Conservation (phyloP, 2,888 invertebrate species). For the Fragum sueziense region DNA sequence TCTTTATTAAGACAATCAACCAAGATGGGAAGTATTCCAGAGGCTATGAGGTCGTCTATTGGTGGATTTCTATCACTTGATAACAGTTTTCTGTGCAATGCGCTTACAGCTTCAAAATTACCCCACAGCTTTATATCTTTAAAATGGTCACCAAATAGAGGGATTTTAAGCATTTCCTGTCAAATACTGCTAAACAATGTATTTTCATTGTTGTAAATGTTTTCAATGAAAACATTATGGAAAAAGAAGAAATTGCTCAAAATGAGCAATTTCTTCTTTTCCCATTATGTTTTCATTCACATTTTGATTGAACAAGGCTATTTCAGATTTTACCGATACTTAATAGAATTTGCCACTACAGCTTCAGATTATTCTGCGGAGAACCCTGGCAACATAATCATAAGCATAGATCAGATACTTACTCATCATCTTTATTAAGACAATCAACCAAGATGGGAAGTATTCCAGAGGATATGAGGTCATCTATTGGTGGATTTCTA, state of each 20-base stretch:
- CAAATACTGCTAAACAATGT: too few relatives aligned
- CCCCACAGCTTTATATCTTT: too few relatives aligned
- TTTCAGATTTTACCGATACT: too few relatives aligned
- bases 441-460: slow-evolving; percentile 96
- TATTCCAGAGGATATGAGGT: slow-evolving; percentile 95
- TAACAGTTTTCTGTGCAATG: slow-evolving; percentile 94
- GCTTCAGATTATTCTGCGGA: too few relatives aligned
- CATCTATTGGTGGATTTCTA: slow-evolving; percentile 99
- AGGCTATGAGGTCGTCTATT: slow-evolving; percentile 96
- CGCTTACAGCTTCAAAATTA: too few relatives aligned
- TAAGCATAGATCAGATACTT: too few relatives aligned
- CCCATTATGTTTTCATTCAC: not conserved
- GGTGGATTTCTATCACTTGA: slow-evolving; percentile 99
- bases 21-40: slow-evolving; percentile 97
- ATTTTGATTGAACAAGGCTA: too few relatives aligned
- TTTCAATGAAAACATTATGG: not conserved
- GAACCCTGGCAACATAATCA: too few relatives aligned
- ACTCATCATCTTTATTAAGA: slow-evolving; percentile 92
- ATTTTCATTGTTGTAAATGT: too few relatives aligned
- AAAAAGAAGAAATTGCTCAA: not conserved
- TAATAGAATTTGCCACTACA: too few relatives aligned
- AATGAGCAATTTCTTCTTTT: not conserved
- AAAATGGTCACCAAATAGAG: too few relatives aligned
- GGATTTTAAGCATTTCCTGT: too few relatives aligned
- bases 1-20: slow-evolving; percentile 94